These are phyloP conservation scores for Colletes gigas DNA, from an alignment of 1,140 invertebrate genomes.

Conservation along the genomic window DNA sequence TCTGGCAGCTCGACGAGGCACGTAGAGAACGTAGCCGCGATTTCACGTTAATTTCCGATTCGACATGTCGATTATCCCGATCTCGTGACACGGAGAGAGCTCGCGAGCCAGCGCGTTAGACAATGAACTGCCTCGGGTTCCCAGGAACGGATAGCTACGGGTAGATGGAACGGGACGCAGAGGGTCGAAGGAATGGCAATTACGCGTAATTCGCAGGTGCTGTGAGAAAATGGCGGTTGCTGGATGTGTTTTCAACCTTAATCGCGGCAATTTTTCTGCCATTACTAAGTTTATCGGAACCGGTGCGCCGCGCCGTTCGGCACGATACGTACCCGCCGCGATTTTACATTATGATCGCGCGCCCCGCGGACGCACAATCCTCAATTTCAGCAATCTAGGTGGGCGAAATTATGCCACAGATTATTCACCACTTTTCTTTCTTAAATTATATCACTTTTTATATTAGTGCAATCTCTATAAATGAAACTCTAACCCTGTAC, in stretches of 20 bases:
- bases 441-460: no score
- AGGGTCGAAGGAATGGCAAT: constrained; percentile 71
- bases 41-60: constrained; percentile 76
- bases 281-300: constrained; percentile 75
- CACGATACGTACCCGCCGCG: constrained; percentile 58
- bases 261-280: constrained; percentile 79
- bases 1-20: neutral
- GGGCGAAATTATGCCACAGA: no score
- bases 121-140: constrained; percentile 77
- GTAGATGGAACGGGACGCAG: constrained; percentile 64
- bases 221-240: constrained; percentile 79
- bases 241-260: constrained; percentile 79
- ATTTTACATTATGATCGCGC: constrained; percentile 59
- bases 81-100: constrained; percentile 59
- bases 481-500: no score
- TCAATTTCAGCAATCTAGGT: no score
- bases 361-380: neutral
- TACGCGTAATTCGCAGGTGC: constrained; percentile 81
- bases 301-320: constrained; percentile 33
- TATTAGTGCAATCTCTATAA: no score
- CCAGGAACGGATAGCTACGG: constrained; percentile 75
- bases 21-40: constrained; percentile 18
- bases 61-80: constrained; percentile 75
- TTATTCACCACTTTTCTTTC: no score
- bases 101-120: constrained; percentile 61